Conservation (phyloP, 53 echinoderm and acorn worm genomes). For the Henricia sp. region DNA sequence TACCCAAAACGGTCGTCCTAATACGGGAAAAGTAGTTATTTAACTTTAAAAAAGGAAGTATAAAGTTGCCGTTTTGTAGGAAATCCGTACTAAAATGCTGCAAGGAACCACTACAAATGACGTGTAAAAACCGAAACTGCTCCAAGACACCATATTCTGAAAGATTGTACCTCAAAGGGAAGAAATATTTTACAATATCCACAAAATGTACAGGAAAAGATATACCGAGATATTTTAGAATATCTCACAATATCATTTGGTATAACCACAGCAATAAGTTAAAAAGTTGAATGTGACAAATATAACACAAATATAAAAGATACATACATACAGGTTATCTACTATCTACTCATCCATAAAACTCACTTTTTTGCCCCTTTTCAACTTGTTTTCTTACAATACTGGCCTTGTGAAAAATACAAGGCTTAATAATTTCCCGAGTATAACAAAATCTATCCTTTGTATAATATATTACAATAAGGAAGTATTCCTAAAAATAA, state of each 20-base stretch:
- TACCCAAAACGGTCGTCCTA: too few relatives aligned
- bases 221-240: not conserved
- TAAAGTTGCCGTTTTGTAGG: not conserved
- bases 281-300: conserved; percentile 47
- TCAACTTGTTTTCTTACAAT: conserved; percentile 32
- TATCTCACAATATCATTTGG: conserved; percentile 21
- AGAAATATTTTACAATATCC: conserved; percentile 43
- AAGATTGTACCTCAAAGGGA: conserved; percentile 44
- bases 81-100: conserved; percentile 30
- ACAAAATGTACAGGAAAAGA: conserved; percentile 54
- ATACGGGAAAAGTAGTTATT: too few relatives aligned
- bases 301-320: conserved; percentile 58
- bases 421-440: conserved; percentile 36
- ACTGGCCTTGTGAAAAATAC: conserved; percentile 52
- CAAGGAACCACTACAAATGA: conserved; percentile 24
- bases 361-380: conserved; percentile 9
- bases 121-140: conserved; percentile 33
- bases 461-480: not conserved
- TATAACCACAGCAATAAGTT: conserved; percentile 57
- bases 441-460: conserved; percentile 35
- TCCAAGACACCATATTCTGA: conserved; percentile 53
- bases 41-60: too few relatives aligned
- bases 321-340: conserved; percentile 52
- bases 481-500: not conserved
- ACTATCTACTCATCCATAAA: conserved; percentile 40